A percentile compares a stretch with the other conserved stretches of the same genome.
Evolutionary conservation across 2,113 vertebrate species (phyloP).

Genomic region (Amblyopsis rosae): DNA sequence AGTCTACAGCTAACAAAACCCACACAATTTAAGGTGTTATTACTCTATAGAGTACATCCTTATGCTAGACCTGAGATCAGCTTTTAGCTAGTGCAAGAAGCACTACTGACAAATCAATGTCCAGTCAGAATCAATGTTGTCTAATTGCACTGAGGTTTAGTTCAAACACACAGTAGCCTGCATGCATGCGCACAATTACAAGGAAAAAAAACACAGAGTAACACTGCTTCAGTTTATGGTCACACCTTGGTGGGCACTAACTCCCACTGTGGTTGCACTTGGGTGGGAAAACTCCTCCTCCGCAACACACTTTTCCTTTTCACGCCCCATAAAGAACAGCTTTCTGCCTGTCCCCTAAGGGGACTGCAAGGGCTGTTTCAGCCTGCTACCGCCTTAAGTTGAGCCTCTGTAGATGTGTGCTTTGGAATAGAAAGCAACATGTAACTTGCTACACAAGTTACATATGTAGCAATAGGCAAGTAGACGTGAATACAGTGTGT

Average conservation of each 20-base stretch:
- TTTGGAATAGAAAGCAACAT: not conserved
- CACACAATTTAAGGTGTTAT: too few relatives aligned
- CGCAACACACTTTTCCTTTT: constrained; percentile 4
- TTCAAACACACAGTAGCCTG: not conserved
- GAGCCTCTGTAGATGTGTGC: not conserved
- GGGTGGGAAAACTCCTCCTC: constrained; percentile 54
- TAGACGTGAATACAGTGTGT: too few relatives aligned
- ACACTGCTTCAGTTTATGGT: constrained; percentile 20
- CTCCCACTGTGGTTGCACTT: constrained; percentile 39
- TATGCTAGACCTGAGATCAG: constrained; percentile 20
- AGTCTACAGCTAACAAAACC: too few relatives aligned
- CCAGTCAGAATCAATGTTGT: not conserved
- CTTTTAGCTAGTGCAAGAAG: constrained; percentile 33
- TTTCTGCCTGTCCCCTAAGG: constrained; percentile 33
- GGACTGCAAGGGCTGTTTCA: constrained; percentile 18
- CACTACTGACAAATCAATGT: constrained; percentile 1
- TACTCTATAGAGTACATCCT: constrained; percentile 13
- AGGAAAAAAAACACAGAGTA: constrained; percentile 2
- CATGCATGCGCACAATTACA: not conserved
- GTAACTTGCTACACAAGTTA: not conserved
- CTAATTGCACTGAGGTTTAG: not conserved
- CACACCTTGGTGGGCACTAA: constrained; percentile 47
- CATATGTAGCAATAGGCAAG: too few relatives aligned
- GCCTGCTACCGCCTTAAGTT: not conserved
- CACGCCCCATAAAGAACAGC: constrained; percentile 12